These are phyloP conservation scores for Tiaroga cobitis DNA, from an alignment of 2,797 vertebrate species.

Conservation along the genomic window DNA sequence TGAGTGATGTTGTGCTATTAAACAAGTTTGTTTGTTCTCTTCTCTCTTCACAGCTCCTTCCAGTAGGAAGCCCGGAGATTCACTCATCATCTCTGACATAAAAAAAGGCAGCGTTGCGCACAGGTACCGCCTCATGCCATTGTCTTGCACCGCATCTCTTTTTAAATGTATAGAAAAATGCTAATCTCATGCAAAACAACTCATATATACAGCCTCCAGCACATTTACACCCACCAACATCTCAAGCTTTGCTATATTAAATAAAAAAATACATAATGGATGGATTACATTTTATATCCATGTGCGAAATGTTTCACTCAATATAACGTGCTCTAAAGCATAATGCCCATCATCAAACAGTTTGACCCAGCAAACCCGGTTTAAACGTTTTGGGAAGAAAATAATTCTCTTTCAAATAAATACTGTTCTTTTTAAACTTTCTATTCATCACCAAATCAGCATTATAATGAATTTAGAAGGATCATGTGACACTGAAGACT, in stretches of 20 bases:
- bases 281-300: not conserved
- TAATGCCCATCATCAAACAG: not conserved
- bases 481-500: not conserved
- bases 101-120: conserved; percentile 99
- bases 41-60: conserved; percentile 86
- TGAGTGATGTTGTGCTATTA: not conserved
- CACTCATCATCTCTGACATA: conserved; percentile 98
- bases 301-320: not conserved
- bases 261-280: conserved; percentile 6
- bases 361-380: not conserved
- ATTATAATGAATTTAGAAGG: not conserved
- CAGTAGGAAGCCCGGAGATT: conserved; percentile 93
- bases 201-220: not conserved
- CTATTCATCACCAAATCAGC: not conserved
- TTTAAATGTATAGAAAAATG: conserved; percentile 5
- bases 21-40: conserved; percentile 31
- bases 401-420: not conserved
- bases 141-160: not conserved
- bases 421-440: no score
- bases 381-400: not conserved
- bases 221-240: conserved; percentile 7
- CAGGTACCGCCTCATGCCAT: conserved; percentile 78
- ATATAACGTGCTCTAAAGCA: not conserved
- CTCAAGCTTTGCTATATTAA: not conserved
- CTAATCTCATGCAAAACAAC: conserved; percentile 26